These are phyloP conservation scores for Tylochromis polylepis DNA, from an alignment of 2,113 vertebrate species.

Conservation along the genomic window DNA sequence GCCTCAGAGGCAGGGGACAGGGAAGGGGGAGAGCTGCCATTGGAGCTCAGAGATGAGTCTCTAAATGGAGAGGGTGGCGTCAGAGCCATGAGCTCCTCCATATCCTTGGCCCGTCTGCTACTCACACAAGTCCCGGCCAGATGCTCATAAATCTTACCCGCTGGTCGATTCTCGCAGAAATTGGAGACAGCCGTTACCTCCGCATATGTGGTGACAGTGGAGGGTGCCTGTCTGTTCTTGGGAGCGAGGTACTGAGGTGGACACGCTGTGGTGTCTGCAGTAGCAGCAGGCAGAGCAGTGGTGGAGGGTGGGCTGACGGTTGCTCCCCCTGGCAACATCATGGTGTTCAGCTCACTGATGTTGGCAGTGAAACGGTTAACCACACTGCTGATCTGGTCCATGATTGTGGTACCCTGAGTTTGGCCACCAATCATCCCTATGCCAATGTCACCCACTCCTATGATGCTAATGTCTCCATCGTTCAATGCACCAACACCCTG, in stretches of 20 bases:
- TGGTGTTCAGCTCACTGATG: slow-evolving; percentile 93
- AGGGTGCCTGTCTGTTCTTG: slow-evolving; percentile 78
- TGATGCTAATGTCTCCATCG: slow-evolving; percentile 28
- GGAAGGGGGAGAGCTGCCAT: slow-evolving; percentile 83
- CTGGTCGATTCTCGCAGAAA: slow-evolving; percentile 64
- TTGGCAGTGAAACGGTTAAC: slow-evolving; percentile 96
- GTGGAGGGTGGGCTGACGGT: slow-evolving; percentile 57
- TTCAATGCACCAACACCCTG: not conserved
- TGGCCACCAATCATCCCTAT: slow-evolving; percentile 52
- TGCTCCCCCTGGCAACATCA: slow-evolving; percentile 83
- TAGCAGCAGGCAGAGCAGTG: slow-evolving; percentile 64
- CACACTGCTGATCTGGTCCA: slow-evolving; percentile 98
- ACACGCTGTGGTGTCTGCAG: slow-evolving; percentile 73
- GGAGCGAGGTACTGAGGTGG: slow-evolving; percentile 80
- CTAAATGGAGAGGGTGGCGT: slow-evolving; percentile 96
- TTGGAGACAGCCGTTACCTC: slow-evolving; percentile 83
- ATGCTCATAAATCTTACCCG: slow-evolving; percentile 62
- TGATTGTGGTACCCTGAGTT: slow-evolving; percentile 86
- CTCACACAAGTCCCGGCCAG: slow-evolving; percentile 76
- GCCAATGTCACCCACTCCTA: slow-evolving; percentile 54
- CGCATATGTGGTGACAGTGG: slow-evolving; percentile 85
- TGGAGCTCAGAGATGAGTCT: slow-evolving; percentile 88
- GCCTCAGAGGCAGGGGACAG: slow-evolving; percentile 85
- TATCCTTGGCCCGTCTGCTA: slow-evolving; percentile 63
- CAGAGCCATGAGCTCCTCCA: slow-evolving; percentile 86